phyloP scores from a whole-genome alignment of 2,888 invertebrate species.

The Trissolcus japonicus region DNA sequence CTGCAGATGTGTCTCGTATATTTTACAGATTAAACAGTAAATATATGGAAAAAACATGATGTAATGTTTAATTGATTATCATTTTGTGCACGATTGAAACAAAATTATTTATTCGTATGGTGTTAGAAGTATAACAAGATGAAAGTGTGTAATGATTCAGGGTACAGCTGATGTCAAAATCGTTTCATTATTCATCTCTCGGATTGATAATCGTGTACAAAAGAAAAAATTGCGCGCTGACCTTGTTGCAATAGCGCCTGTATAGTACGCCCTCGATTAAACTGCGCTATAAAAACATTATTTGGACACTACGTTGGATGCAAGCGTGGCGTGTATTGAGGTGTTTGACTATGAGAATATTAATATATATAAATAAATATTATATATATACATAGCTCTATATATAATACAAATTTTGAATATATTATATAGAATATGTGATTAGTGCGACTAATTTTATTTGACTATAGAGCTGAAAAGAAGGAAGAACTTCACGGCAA shows the following conservation, averaged over 20 bases:
- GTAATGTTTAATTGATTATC: constrained; percentile 8
- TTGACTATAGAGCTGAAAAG: constrained; percentile 19
- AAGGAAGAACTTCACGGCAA: constrained; percentile 25
- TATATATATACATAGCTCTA: constrained; percentile 49
- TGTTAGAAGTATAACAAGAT: not conserved
- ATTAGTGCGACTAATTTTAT: constrained; percentile 29
- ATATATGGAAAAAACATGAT: not conserved
- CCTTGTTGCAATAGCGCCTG: constrained; percentile 16
- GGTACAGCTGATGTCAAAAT: constrained; percentile 7
- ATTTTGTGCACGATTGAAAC: constrained; percentile 39
- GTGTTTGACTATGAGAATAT: constrained; percentile 65
- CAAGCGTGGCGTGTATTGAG: constrained; percentile 23
- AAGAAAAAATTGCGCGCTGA: constrained; percentile 3
- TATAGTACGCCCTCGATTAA: constrained; percentile 22
- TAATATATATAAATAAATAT: constrained; percentile 60
- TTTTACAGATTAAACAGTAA: constrained; percentile 26
- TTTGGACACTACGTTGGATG: constrained; percentile 22
- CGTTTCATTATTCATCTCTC: constrained; percentile 7
- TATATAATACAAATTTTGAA: constrained; percentile 41
- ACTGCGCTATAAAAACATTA: not conserved
- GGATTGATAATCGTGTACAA: constrained; percentile 32
- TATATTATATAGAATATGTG: constrained; percentile 37
- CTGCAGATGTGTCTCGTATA: constrained; percentile 22
- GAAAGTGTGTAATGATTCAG: constrained; percentile 4
- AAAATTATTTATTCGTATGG: constrained; percentile 26